phyloP scores from a whole-genome alignment of 2,113 vertebrate genomes.

The Tinamus guttatus region DNA sequence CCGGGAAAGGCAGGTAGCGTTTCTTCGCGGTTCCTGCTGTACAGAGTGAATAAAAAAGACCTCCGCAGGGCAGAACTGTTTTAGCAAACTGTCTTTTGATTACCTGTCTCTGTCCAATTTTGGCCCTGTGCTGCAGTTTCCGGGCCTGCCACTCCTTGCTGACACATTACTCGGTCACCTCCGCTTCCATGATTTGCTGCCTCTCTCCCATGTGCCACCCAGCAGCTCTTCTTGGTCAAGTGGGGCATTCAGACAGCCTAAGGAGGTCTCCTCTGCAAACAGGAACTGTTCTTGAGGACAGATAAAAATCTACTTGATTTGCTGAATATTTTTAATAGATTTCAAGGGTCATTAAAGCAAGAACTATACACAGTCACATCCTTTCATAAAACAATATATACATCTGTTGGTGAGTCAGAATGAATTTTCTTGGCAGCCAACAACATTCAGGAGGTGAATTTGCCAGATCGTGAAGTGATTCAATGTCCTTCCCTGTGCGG shows the following conservation, averaged over 20 bases:
- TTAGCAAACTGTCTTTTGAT: neutral
- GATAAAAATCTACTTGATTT: neutral
- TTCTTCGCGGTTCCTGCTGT: neutral
- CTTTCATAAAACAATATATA: constrained; percentile 1
- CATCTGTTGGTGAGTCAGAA: constrained; percentile 49
- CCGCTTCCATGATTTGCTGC: constrained; percentile 14
- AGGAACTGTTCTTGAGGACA: neutral
- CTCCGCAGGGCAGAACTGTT: neutral
- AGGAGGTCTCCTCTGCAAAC: neutral
- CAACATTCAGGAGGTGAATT: neutral
- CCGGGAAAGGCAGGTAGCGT: neutral
- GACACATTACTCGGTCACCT: constrained; percentile 67
- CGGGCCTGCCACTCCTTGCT: constrained; percentile 64
- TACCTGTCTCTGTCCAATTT: neutral
- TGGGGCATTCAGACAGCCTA: neutral
- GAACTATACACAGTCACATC: constrained; percentile 11
- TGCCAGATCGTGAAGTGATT: constrained; percentile 31
- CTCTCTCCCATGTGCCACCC: neutral
- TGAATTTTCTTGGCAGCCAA: constrained; percentile 51
- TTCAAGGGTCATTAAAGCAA: neutral
- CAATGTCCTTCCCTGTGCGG: neutral
- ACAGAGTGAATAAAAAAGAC: neutral
- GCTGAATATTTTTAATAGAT: neutral
- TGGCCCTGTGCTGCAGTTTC: neutral
- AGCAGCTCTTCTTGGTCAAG: neutral